These are phyloP conservation scores for Tragopan temminckii DNA, from an alignment of 2,797 vertebrate species.

Conservation along the genomic window DNA sequence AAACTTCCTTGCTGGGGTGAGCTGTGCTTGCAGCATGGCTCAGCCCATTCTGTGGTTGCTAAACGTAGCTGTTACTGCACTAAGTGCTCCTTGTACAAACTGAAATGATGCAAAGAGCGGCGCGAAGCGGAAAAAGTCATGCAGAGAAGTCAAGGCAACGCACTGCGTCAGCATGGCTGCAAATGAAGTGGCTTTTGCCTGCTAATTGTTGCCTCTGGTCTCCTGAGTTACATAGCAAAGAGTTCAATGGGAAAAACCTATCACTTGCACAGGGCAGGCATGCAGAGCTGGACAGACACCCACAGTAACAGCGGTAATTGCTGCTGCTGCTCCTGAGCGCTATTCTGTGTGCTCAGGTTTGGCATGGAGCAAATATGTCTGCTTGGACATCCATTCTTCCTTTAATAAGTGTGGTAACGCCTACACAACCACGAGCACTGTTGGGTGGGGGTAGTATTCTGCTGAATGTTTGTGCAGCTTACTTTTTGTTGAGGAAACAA, in stretches of 20 bases:
- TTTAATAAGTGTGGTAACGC: rapidly evolving
- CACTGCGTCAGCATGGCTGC: not conserved
- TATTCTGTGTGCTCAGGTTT: not conserved
- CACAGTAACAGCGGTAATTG: rapidly evolving
- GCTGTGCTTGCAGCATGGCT: not conserved
- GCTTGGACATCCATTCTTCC: not conserved
- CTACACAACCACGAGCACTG: not conserved
- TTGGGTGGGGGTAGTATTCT: not conserved
- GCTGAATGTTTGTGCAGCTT: rapidly evolving
- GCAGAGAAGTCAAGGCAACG: not conserved
- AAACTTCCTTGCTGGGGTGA: not conserved
- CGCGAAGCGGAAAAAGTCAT: not conserved
- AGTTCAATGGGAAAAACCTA: not conserved
- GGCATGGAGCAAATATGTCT: not conserved
- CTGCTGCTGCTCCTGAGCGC: not conserved
- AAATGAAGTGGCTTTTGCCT: not conserved
- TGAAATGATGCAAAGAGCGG: not conserved
- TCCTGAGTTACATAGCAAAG: not conserved
- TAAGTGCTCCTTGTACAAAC: slow-evolving; percentile 8
- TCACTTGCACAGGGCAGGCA: slow-evolving; percentile 50
- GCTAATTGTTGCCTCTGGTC: slow-evolving; percentile 48
- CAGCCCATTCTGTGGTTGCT: not conserved
- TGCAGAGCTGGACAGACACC: not conserved
- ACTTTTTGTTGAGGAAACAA: not conserved
- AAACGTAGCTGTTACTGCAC: not conserved